A percentile compares a stretch with the other conserved stretches of the same genome.
Conservation (phyloP, 1,140 invertebrate species). For the Atta colombica region DNA sequence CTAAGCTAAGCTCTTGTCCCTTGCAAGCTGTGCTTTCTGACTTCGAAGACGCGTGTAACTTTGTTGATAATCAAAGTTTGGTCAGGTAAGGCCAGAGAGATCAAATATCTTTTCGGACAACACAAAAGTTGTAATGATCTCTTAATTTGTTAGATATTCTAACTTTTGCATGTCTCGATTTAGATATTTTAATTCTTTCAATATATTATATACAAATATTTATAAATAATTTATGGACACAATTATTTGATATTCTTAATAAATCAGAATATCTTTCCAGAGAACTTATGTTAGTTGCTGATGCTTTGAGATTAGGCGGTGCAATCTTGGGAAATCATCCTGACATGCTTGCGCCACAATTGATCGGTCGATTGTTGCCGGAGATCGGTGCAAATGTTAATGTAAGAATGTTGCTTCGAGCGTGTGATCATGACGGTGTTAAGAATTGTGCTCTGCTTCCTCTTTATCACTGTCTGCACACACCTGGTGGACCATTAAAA, state of each 20-base stretch:
- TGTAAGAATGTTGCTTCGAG: constrained; percentile 94
- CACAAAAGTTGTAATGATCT: background rate
- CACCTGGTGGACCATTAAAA: constrained; percentile 98
- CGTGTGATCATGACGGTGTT: constrained; percentile 95
- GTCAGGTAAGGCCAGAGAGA: constrained; percentile 88
- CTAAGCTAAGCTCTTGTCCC: constrained; percentile 97
- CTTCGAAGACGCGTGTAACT: constrained; percentile 96
- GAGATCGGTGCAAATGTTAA: constrained; percentile 95
- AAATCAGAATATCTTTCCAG: constrained; percentile 84
- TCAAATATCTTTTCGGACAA: background rate
- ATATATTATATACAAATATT: background rate
- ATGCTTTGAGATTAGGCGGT: constrained; percentile 96
- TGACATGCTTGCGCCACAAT: constrained; percentile 98
- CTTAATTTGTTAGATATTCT: background rate
- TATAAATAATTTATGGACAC: background rate
- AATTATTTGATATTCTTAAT: background rate
- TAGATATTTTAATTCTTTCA: background rate
- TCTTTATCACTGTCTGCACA: constrained; percentile 97
- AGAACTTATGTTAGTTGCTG: constrained; percentile 97
- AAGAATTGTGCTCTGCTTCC: constrained; percentile 96
- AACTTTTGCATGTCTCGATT: background rate
- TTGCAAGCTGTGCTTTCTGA: constrained; percentile 97
- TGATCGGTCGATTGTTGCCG: constrained; percentile 96
- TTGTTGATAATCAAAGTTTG: constrained; percentile 94
- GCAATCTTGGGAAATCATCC: constrained; percentile 96